Base-by-base conservation (phyloP, 2,888 invertebrate genomes). In the Lepidocyrtinus sp. region DNA sequence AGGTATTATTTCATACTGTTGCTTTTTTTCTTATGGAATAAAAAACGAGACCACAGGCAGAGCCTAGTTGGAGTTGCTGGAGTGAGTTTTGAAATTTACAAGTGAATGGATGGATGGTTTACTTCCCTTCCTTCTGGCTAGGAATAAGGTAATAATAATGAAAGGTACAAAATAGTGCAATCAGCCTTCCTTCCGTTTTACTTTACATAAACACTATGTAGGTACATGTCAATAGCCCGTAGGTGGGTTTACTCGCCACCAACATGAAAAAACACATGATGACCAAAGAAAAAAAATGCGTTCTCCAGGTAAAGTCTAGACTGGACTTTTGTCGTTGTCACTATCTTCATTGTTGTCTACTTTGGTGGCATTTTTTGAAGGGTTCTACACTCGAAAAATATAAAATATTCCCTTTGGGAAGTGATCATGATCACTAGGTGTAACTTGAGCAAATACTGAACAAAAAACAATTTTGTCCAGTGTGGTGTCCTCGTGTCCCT, bases 281-380 rank as follows among this genome's bases (percentile, higher is more conserved):
- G 36, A 9, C 36, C 36, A 36, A 12, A 36, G 36, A 36, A 36
- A 36, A 36, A 36, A 36, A 9, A 36, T 36, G n/a, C 12, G 12
- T 36, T 36, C 36, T 36, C 36, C 12, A 9, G 5, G 5, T 36
- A 5, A 5, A 36, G 36, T 36, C 36, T 36, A 36, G 36, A 36
- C 36, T 36, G 7, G 36, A 5, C 36, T 36, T 36, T 36, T 36
- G 7, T 36, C 36, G 7, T 9, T 36, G 36, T 36, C 36, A 36
- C 36, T 12, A 55, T 70, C 70, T n/a, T n/a, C n/a, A n/a, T n/a
- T n/a, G 50, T 67, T 59, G 67, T 74, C 74, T 67, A 74, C 74
- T 74, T 67, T 74, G 74, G 74, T 74, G 74, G 74, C 36, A 74
- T 74, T 63, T 9, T 62, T 17, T 65, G 65, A 73, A 65, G 73